These are phyloP conservation scores for Chymomyza fuscimana DNA, from an alignment of 2,888 invertebrate genomes.

Conservation along the genomic window DNA sequence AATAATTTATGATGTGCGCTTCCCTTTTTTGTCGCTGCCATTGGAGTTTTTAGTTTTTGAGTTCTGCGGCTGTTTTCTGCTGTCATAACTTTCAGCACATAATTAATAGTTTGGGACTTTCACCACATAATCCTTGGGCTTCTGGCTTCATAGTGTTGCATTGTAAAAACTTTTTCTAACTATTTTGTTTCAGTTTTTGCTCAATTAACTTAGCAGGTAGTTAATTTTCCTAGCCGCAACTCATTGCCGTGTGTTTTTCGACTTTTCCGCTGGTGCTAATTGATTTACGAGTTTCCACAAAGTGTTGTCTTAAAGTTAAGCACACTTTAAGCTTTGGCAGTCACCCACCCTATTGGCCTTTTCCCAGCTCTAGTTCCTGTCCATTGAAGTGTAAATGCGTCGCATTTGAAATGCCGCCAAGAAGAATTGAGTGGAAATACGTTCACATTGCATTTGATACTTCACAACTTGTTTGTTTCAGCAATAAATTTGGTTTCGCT, in stretches of 20 bases:
- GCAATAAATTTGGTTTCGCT: constrained; percentile 47
- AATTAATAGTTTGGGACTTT: constrained; percentile 75
- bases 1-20: constrained; percentile 71
- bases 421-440: constrained; percentile 39
- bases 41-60: constrained; percentile 61
- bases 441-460: constrained; percentile 45
- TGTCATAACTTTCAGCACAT: constrained; percentile 76
- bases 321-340: constrained; percentile 20
- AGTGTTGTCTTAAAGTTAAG: constrained; percentile 26
- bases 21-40: constrained; percentile 46
- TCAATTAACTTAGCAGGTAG: constrained; percentile 79
- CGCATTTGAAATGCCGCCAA: constrained; percentile 49
- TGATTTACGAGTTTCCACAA: constrained; percentile 56
- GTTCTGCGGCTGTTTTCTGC: constrained; percentile 75
- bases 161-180: constrained; percentile 59
- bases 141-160: constrained; percentile 34
- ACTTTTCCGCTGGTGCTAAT: constrained; percentile 50
- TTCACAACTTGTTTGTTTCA: constrained; percentile 55
- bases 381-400: constrained; percentile 38
- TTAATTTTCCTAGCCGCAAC: constrained; percentile 73
- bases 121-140: background rate
- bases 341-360: background rate
- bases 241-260: constrained; percentile 11
- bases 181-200: constrained; percentile 58
- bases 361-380: constrained; percentile 4